Conservation (phyloP, 2,888 invertebrate species). For the Fabriciana adippe region DNA sequence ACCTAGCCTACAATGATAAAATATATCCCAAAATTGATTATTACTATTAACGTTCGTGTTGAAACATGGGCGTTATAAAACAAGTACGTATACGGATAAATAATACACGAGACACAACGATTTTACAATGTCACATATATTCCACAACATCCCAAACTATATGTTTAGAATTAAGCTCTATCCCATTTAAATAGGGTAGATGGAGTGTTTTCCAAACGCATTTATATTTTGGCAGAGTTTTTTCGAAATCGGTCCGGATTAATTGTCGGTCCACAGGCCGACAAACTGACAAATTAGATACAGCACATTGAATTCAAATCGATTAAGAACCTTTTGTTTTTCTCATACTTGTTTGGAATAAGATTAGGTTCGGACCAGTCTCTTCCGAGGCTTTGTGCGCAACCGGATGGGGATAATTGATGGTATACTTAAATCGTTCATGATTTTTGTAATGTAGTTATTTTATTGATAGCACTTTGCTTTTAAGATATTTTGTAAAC, state of each 20-base stretch:
- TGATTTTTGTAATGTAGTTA: slow-evolving; percentile 6
- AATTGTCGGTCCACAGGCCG: slow-evolving; percentile 63
- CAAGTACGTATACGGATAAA: slow-evolving; percentile 68
- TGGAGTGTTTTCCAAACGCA: not conserved
- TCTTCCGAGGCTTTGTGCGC: slow-evolving; percentile 30
- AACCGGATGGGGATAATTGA: slow-evolving; percentile 31
- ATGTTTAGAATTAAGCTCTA: slow-evolving; percentile 39
- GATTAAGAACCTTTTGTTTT: slow-evolving; percentile 53
- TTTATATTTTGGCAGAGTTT: slow-evolving; percentile 29
- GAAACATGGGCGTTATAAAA: slow-evolving; percentile 70
- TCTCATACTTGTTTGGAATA: slow-evolving; percentile 49
- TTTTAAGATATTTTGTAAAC: not conserved
- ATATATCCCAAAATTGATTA: slow-evolving; percentile 68
- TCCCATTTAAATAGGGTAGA: slow-evolving; percentile 2
- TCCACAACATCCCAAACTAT: slow-evolving; percentile 17
- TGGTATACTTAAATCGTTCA: slow-evolving; percentile 16
- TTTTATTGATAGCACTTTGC: not conserved
- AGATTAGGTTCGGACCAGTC: slow-evolving; percentile 37
- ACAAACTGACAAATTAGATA: slow-evolving; percentile 76
- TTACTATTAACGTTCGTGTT: slow-evolving; percentile 71
- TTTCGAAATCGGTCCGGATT: slow-evolving; percentile 73
- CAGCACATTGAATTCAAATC: slow-evolving; percentile 68
- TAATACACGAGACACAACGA: slow-evolving; percentile 70
- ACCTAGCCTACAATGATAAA: slow-evolving; percentile 44
- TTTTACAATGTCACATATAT: slow-evolving; percentile 49